Percentiles rank a stretch among this genome's conserved stretches.
phyloP scores from a whole-genome alignment of 2,888 invertebrate genomes.

The Nomada flava region DNA sequence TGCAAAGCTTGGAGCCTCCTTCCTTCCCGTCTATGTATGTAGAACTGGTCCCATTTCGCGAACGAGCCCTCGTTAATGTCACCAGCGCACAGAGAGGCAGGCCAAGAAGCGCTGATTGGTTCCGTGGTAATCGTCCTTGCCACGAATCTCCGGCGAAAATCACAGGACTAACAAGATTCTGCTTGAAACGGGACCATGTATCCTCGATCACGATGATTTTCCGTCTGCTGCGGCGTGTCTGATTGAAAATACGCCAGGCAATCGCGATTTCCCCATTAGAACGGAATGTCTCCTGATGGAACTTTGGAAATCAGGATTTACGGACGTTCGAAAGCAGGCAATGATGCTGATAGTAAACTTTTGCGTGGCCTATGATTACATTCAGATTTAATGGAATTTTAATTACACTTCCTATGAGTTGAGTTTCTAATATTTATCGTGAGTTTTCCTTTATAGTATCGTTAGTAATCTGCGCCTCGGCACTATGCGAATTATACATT shows the following conservation, averaged over 20 bases:
- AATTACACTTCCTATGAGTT: too few relatives aligned
- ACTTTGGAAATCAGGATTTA: background rate
- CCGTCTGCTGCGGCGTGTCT: slow-evolving; percentile 9
- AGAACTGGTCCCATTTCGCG: slow-evolving; percentile 14
- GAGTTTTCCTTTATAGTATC: too few relatives aligned
- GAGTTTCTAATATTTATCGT: too few relatives aligned
- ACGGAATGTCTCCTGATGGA: background rate
- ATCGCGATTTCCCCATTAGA: slow-evolving; percentile 26
- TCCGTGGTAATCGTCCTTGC: slow-evolving; percentile 61
- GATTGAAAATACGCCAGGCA: slow-evolving; percentile 54
- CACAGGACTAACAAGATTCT: slow-evolving; percentile 58
- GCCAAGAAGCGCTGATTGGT: slow-evolving; percentile 52
- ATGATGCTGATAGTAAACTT: too few relatives aligned
- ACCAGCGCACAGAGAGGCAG: background rate
- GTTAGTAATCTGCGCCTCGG: too few relatives aligned
- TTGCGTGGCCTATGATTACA: too few relatives aligned
- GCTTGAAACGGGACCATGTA: slow-evolving; percentile 38
- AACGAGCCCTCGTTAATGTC: slow-evolving; percentile 46
- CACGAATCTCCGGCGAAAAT: slow-evolving; percentile 63
- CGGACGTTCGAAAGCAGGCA: too few relatives aligned
- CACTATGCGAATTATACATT: too few relatives aligned
- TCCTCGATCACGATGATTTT: slow-evolving; percentile 22
- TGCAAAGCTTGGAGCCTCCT: background rate
- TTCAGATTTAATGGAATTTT: too few relatives aligned
- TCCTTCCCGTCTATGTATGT: background rate